Conservation (phyloP, 2,888 invertebrate genomes). For the Reticulitermes lucifugus region DNA sequence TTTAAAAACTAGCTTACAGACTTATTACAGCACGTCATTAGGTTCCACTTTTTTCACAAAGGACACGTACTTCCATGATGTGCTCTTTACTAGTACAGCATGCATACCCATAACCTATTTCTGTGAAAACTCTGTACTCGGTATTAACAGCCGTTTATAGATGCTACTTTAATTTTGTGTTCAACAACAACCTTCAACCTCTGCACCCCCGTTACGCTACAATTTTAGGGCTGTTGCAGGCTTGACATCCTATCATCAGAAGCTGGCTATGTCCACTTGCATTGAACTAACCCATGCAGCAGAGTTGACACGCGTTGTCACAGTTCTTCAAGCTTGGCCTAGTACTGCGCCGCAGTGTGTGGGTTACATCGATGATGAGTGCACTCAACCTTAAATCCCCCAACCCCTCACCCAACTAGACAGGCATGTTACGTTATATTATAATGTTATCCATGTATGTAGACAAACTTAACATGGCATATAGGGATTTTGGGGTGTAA, state of each 20-base stretch:
- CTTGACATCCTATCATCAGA: conserved; percentile 39
- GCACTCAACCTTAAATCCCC: conserved; percentile 37
- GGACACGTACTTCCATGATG: too few species aligned
- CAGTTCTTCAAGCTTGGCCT: conserved; percentile 35
- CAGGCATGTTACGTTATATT: conserved; percentile 40
- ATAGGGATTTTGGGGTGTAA: conserved; percentile 43
- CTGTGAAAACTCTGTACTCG: not conserved
- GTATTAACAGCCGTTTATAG: not conserved
- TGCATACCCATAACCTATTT: not conserved
- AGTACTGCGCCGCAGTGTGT: not conserved
- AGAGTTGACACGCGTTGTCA: conserved; percentile 30
- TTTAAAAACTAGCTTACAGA: too few species aligned
- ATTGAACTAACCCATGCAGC: conserved; percentile 37
- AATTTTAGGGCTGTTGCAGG: conserved; percentile 14
- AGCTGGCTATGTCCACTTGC: conserved; percentile 30
- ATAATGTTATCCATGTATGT: conserved; percentile 41
- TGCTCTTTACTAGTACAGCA: too few species aligned
- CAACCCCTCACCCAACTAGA: not conserved
- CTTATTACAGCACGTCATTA: too few species aligned
- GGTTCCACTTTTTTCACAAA: too few species aligned
- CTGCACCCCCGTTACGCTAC: not conserved
- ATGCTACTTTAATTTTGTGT: not conserved
- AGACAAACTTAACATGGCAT: conserved; percentile 43
- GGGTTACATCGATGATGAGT: conserved; percentile 41
- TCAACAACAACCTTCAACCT: not conserved